Conservation (phyloP, 2,888 invertebrate species). For the Drosophila hawaiiensis region DNA sequence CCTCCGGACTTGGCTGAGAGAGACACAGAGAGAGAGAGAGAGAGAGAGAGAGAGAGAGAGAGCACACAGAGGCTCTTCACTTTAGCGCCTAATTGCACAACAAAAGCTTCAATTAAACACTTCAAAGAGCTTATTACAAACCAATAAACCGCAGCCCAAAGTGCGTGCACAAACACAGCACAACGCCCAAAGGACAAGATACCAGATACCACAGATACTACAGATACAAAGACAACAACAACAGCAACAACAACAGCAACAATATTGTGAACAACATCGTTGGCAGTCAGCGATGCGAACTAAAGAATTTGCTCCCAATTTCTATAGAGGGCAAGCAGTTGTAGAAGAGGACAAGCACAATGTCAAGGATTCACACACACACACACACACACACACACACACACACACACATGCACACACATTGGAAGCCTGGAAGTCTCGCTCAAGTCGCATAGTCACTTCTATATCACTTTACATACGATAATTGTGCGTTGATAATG, state of each 20-base stretch:
- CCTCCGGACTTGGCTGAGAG: conserved; percentile 39
- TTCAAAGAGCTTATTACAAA: conserved; percentile 80
- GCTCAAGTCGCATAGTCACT: conserved; percentile 33
- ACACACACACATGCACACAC: conserved; percentile 6
- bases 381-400: conserved; percentile 16
- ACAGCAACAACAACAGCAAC: conserved; percentile 13
- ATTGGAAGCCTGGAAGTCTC: conserved; percentile 9
- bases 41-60: not conserved
- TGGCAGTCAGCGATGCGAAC: conserved; percentile 42
- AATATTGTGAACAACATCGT: conserved; percentile 11
- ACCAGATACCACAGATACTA: conserved; percentile 26
- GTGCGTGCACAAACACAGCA: conserved; percentile 52
- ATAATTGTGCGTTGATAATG: conserved; percentile 78
- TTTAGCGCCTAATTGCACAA: conserved; percentile 80
- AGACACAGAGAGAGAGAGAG: not conserved
- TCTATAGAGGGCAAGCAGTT: conserved; percentile 41
- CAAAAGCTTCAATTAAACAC: conserved; percentile 81
- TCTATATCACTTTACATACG: conserved; percentile 73
- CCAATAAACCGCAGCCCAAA: conserved; percentile 77
- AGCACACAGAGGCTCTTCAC: conserved; percentile 53
- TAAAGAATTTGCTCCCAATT: conserved; percentile 48
- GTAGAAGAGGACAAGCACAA: conserved; percentile 39
- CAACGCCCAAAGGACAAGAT: conserved; percentile 47
- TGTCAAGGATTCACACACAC: conserved; percentile 70
- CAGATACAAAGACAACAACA: conserved; percentile 11